Evolutionary conservation across 2,888 invertebrate species (phyloP).

Genomic region (Craniophora ligustri): DNA sequence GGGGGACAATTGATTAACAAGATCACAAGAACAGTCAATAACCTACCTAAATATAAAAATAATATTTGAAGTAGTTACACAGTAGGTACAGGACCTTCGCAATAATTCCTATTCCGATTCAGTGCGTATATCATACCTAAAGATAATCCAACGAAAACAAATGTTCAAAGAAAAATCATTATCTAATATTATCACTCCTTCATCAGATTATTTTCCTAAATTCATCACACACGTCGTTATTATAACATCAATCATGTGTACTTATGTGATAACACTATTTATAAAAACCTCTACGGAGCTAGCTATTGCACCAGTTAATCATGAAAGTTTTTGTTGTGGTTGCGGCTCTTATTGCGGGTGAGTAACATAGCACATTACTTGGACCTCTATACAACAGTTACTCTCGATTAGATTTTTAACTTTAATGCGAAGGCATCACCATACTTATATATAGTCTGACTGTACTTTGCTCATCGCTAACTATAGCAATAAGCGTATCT

Average conservation of each 20-base stretch:
- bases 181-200: background rate
- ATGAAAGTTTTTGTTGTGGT: slow-evolving; percentile 66
- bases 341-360: slow-evolving; percentile 60
- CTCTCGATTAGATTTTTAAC: too few relatives aligned
- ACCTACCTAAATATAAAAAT: too few relatives aligned
- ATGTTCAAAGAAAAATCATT: background rate
- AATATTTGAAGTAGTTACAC: too few relatives aligned
- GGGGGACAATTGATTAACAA: too few relatives aligned
- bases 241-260: background rate
- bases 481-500: too few relatives aligned
- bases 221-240: background rate
- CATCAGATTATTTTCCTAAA: background rate
- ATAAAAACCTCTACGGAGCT: slow-evolving; percentile 17
- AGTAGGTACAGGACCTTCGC: background rate
- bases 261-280: slow-evolving; percentile 12
- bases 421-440: too few relatives aligned
- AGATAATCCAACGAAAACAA: background rate
- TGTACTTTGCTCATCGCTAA: too few relatives aligned
- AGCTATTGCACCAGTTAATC: slow-evolving; percentile 5
- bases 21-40: too few relatives aligned
- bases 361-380: too few relatives aligned
- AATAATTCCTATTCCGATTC: too few relatives aligned
- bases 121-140: background rate
- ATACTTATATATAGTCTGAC: too few relatives aligned
- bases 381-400: too few relatives aligned